Percentiles rank a stretch among this genome's conserved stretches.
phyloP scores from a whole-genome alignment of 2,113 vertebrate genomes.

The Hylia prasina region DNA sequence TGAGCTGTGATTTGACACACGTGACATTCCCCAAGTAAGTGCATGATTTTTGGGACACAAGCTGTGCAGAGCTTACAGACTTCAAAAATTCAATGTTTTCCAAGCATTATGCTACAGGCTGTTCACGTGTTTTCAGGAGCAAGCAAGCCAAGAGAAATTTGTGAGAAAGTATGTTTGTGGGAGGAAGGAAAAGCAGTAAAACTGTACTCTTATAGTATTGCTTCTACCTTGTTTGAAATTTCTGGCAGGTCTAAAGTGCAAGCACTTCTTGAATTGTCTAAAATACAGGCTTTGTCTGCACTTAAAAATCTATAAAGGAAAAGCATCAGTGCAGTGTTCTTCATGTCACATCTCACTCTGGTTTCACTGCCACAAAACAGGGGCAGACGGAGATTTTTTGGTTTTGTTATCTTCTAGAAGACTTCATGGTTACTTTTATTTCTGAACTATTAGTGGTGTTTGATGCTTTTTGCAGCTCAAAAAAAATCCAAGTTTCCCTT shows the following conservation, averaged over 20 bases:
- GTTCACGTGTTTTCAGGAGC: neutral
- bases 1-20: neutral
- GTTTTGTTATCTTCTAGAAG: neutral
- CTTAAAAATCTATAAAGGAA: neutral
- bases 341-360: neutral
- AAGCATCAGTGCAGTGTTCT: accelerated
- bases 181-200: neutral
- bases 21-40: neutral
- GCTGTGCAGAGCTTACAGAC: neutral
- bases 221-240: neutral
- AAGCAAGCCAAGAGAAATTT: neutral
- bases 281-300: neutral
- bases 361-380: neutral
- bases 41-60: neutral
- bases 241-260: neutral
- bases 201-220: neutral
- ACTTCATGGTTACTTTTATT: neutral
- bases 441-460: neutral
- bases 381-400: neutral
- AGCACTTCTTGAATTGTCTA: neutral
- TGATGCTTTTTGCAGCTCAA: neutral
- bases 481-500: neutral
- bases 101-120: neutral
- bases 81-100: neutral
- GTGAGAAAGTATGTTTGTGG: neutral